Evolutionary conservation across 2,797 vertebrate species (phyloP), one percentile per base, ranked within the genome.

Genomic region (Mionectes olivaceus): DNA sequence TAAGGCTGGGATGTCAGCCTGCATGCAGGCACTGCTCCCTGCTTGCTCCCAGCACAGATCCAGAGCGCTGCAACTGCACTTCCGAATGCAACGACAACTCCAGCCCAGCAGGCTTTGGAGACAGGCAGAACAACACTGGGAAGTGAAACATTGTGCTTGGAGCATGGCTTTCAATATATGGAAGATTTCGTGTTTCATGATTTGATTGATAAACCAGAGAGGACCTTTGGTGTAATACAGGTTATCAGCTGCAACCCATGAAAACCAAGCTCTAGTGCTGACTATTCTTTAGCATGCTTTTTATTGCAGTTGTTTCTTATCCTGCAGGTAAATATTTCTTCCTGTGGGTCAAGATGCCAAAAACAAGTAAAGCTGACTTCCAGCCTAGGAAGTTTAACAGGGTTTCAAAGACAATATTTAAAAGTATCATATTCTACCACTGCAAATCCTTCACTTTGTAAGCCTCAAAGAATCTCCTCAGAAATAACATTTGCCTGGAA

Each of bases 301-400:
- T 83, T 49, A 81, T 61, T 60, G 18, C 47, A 59, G 27, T 41
- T 68, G 25, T 56, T 91, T 92, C 71, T 69, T 30, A 53, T 37
- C 55, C 64, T 75, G 37, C 32, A 87, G 44, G 61, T 74, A 92
- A 92, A 81, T 81, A 55, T 70, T 87, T 91, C 55, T 47, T 93
- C 61, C 46, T 69, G 47, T 4, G 13, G 33, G 37, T 73, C 79
- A 82, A 49, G 83, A 87, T 55, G 44, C 30, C 57, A 93, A 95
- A 91, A 83, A 2, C 3, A 5, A 8, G 5, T 39, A 90, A 80
- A 91, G 47, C 28, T 59, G 37, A 89, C 46, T 84, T 79, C 23
- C 75, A 90, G 71, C 13, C 46, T 64, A 67, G 32, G 63, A 49
- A 67, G 33, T 37, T 49, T 28, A 49, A 53, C 25, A 59, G 50